These are phyloP conservation scores for Pecten maximus DNA, from an alignment of 2,888 invertebrate genomes.

Conservation along the genomic window DNA sequence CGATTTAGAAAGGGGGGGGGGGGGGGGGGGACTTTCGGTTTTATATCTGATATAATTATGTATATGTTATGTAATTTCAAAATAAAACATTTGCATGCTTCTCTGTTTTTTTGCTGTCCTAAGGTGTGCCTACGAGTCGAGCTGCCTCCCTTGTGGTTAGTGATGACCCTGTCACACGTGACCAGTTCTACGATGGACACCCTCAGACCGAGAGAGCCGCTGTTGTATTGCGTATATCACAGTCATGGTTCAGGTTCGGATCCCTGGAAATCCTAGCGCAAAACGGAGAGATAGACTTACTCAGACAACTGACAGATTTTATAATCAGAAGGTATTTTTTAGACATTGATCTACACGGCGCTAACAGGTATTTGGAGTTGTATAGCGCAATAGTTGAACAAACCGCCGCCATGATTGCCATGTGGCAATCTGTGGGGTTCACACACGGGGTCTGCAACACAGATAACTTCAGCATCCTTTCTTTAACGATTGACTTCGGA, in stretches of 20 bases:
- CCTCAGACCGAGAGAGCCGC: conserved; percentile 70
- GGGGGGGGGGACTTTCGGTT: too few relatives aligned
- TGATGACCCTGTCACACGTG: conserved; percentile 71
- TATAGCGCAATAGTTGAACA: conserved; percentile 70
- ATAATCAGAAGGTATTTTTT: conserved; percentile 74
- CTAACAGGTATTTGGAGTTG: conserved; percentile 67
- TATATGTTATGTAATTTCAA: too few relatives aligned
- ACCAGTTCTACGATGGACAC: conserved; percentile 78
- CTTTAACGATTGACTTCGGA: conserved; percentile 80
- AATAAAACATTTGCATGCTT: too few relatives aligned
- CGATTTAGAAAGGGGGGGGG: too few relatives aligned
- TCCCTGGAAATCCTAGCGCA: conserved; percentile 77
- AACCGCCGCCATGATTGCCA: conserved; percentile 75
- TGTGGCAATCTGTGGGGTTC: conserved; percentile 79
- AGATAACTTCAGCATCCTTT: conserved; percentile 79
- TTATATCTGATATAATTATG: too few relatives aligned
- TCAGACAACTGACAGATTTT: conserved; percentile 72
- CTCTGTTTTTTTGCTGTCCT: background rate
- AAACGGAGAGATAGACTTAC: conserved; percentile 66
- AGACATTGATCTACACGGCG: conserved; percentile 59
- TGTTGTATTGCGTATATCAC: conserved; percentile 77
- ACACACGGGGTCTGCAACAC: conserved; percentile 80
- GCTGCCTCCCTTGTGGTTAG: conserved; percentile 75
- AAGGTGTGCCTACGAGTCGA: conserved; percentile 78
- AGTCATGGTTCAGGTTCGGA: conserved; percentile 79